Base-by-base conservation (phyloP, 2,888 invertebrate species). In the Bombylius discolor region DNA sequence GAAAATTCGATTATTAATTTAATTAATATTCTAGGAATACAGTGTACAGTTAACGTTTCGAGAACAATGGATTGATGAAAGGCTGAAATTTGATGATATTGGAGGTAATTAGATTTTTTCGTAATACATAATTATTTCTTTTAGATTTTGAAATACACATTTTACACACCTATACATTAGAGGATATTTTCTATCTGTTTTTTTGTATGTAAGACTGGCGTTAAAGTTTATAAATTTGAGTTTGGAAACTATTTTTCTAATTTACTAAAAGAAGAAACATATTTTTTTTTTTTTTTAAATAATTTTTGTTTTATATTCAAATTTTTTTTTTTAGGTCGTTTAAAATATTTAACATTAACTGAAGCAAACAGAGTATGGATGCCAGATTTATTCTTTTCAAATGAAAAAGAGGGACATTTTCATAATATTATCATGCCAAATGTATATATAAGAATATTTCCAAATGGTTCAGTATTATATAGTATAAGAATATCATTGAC, bases 371-470 rank as follows among this genome's bases (percentile, higher is more conserved):
- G 92, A 65, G 92, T 97, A 57, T 98, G 97, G 97, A 95, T 96
- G 88, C 97, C 97, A 44, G 97, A 98, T 79, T 79, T 96, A 64
- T 97, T 96, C 81, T 96, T 96, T 78, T 89, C 94, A 56, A 97
- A 97, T 71, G 97, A 97, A 78, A 97, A 97, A 75, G 92, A 93
- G 71, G 97, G 96, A 55, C 95, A 95, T 73, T 90, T 96, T 73
- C 95, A 96, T 79, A 90, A 94, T 74, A 95, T 96, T 76, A 94
- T 95, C 74, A 93, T 94, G 91, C 94, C 95, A 60, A 96, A 97
- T 75, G 92, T 96, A 64, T 93, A 97, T 81, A 91, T 97, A 72
- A 81, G 97, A 64, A 95, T 97, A 72, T 93, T 94, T 76, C 92
- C 93, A 58, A 86, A 93, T 67, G 97, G 97, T 62, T 88, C 89